Percentiles rank a stretch among this genome's conserved stretches.
Conservation (phyloP, 2,888 invertebrate genomes). For the Macrosiphum euphorbiae region DNA sequence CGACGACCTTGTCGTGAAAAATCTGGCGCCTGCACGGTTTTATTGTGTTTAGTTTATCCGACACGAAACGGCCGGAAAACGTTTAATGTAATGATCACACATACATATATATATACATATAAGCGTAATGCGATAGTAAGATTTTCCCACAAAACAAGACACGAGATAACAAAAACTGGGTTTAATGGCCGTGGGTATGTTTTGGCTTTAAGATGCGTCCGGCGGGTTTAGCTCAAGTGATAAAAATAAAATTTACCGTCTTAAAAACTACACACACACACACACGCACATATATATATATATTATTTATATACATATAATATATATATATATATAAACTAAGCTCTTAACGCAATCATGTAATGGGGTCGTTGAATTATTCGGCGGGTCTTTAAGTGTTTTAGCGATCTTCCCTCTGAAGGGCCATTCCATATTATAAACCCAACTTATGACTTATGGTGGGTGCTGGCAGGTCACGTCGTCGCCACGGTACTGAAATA, state of each 20-base stretch:
- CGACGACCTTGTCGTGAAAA: not conserved
- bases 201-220: not conserved
- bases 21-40: not conserved
- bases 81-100: not conserved
- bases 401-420: not conserved
- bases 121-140: not conserved
- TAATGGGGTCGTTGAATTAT: slow-evolving; percentile 44
- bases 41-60: not conserved
- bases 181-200: slow-evolving; percentile 4
- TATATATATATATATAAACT: not conserved
- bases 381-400: slow-evolving; percentile 40
- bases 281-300: not conserved
- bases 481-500: slow-evolving; percentile 1
- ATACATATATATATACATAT: not conserved
- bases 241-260: slow-evolving; percentile 27
- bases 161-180: not conserved
- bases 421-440: slow-evolving; percentile 6
- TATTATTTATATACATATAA: not conserved
- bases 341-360: slow-evolving; percentile 24
- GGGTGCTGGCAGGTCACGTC: slow-evolving; percentile 7
- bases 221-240: not conserved
- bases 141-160: not conserved
- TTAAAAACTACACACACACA: not conserved
- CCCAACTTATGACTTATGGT: slow-evolving; percentile 37
- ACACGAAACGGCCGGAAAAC: not conserved